Conservation (phyloP, 2,113 vertebrate genomes). For the Tinamus guttatus region DNA sequence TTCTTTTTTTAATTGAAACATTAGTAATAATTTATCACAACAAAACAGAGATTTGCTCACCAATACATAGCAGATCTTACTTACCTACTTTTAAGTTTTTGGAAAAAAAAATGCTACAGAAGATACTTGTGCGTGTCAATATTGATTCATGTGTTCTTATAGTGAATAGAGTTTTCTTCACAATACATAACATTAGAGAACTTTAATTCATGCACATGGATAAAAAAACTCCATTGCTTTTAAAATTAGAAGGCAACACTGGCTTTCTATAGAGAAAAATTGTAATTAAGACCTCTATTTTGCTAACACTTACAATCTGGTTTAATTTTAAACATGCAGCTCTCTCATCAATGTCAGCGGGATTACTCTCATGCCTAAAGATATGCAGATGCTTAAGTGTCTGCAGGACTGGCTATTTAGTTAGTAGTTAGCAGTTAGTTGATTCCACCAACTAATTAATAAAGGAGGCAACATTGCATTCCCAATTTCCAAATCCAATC, state of each 20-base stretch:
- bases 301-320: background rate
- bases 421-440: constrained; percentile 28
- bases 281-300: background rate
- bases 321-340: background rate
- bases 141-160: background rate
- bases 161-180: background rate
- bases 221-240: background rate
- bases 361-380: background rate
- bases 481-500: constrained; percentile 14
- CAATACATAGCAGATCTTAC: background rate
- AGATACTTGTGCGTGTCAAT: background rate
- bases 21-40: background rate
- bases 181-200: background rate
- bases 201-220: background rate
- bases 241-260: background rate
- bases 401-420: constrained; percentile 1
- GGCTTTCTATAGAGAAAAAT: background rate
- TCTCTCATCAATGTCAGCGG: background rate
- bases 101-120: background rate
- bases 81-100: background rate
- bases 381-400: constrained; percentile 4
- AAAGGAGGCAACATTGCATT: background rate
- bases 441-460: constrained; percentile 43
- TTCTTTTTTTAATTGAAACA: background rate
- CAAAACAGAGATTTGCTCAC: background rate